These are phyloP conservation scores for Diabrotica balteata DNA, from an alignment of 2,888 invertebrate species.

Conservation along the genomic window DNA sequence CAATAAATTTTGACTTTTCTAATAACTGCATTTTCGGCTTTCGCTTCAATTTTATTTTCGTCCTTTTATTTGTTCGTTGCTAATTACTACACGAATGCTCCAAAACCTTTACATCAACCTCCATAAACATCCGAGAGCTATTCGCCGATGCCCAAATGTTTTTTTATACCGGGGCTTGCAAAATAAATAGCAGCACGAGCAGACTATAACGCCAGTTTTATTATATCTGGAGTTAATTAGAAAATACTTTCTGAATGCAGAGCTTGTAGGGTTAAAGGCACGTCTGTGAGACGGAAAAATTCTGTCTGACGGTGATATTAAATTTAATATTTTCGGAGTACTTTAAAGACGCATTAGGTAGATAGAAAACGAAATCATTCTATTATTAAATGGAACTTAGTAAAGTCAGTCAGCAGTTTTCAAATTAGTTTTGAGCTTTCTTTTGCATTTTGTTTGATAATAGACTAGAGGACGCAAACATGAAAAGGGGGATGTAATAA, in stretches of 20 bases:
- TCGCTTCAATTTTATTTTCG: neutral
- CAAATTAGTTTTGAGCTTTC: too few species aligned
- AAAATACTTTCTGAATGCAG: conserved; percentile 26
- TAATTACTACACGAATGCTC: conserved; percentile 19
- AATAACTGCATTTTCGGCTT: too few species aligned
- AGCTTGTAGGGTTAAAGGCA: conserved; percentile 21
- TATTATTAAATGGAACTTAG: too few species aligned
- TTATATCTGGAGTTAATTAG: conserved; percentile 28
- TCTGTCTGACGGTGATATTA: conserved; percentile 11
- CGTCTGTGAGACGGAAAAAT: conserved; percentile 23
- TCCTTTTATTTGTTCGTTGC: conserved; percentile 6
- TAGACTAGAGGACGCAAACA: too few species aligned
- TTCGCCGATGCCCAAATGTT: conserved; percentile 15
- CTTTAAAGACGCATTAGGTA: conserved; percentile 5
- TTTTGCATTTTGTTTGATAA: too few species aligned
- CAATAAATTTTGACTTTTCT: too few species aligned
- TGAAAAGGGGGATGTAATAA: too few species aligned
- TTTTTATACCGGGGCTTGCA: conserved; percentile 8
- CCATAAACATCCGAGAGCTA: conserved; percentile 20
- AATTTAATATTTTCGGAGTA: conserved; percentile 15
- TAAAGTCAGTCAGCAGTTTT: too few species aligned
- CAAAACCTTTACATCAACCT: conserved; percentile 8
- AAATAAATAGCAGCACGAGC: conserved; percentile 23
- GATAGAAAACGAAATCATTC: neutral
- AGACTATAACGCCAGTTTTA: conserved; percentile 26